Percentiles rank a stretch among this genome's conserved stretches.
Conservation (phyloP, 2,113 vertebrate genomes). For the Solenodon paradoxus region DNA sequence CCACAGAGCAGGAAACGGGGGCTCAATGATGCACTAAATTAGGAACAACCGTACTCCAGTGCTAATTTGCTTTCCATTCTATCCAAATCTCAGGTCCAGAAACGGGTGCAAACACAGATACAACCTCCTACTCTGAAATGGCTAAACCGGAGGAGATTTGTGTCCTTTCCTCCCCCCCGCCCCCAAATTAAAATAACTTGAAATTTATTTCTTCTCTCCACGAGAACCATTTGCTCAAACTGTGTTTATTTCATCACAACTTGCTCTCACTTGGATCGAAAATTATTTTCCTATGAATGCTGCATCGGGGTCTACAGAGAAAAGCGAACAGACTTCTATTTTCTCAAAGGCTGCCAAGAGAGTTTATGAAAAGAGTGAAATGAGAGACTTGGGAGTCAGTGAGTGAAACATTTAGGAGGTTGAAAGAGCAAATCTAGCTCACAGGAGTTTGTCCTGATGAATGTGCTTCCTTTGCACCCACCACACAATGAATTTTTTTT, state of each 20-base stretch:
- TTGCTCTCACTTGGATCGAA: conserved; percentile 71
- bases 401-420: not conserved
- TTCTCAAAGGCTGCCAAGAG: not conserved
- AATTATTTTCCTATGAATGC: conserved; percentile 70
- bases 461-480: not conserved
- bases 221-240: conserved; percentile 67
- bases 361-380: conserved; percentile 56
- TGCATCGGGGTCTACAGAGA: not conserved
- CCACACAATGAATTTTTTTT: not conserved
- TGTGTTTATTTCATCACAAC: conserved; percentile 64
- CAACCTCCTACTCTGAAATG: conserved; percentile 79
- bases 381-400: not conserved
- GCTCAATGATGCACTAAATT: conserved; percentile 99
- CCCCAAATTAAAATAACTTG: conserved; percentile 52
- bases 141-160: conserved; percentile 69
- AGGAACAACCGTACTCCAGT: conserved; percentile 95
- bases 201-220: conserved; percentile 68
- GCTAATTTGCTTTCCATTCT: conserved; percentile 91
- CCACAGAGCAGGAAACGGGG: conserved; percentile 96
- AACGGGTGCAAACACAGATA: conserved; percentile 81
- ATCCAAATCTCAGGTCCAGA: conserved; percentile 86
- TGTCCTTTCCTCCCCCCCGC: not conserved
- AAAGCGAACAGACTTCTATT: conserved; percentile 58
- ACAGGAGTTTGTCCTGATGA: conserved; percentile 19
- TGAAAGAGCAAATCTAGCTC: not conserved